A percentile compares a stretch with the other conserved stretches of the same genome.
These are phyloP conservation scores for Euwallacea similis DNA, from an alignment of 1,140 invertebrate genomes.

Conservation along the genomic window DNA sequence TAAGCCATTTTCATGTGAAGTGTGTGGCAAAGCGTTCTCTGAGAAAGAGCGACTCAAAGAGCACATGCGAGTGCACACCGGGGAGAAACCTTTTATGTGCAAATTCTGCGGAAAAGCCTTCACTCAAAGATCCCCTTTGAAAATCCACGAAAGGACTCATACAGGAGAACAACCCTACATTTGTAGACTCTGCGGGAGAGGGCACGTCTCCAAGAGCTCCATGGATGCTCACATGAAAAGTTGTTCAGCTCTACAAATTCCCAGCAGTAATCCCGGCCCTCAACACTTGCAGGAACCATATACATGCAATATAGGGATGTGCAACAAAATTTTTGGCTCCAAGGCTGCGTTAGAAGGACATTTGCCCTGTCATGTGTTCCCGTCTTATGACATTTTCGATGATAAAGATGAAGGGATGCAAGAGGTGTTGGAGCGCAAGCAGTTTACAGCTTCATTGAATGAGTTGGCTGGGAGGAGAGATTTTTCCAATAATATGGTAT, in stretches of 20 bases:
- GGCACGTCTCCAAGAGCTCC: conserved; percentile 63
- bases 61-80: conserved; percentile 60
- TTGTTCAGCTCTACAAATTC: conserved; percentile 37
- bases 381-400: conserved; percentile 1
- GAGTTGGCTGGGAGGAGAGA: conserved; percentile 8
- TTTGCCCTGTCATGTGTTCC: conserved; percentile 56
- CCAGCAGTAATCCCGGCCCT: conserved; percentile 9
- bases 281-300: conserved; percentile 7
- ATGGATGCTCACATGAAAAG: conserved; percentile 58
- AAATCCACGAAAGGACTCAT: conserved; percentile 76
- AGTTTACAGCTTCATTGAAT: conserved; percentile 25
- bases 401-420: conserved; percentile 8
- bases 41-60: conserved; percentile 62
- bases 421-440: conserved; percentile 24
- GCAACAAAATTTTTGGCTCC: conserved; percentile 33
- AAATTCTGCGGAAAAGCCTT: conserved; percentile 61
- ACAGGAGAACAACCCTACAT: conserved; percentile 75
- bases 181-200: conserved; percentile 67
- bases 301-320: conserved; percentile 22
- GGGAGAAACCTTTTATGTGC: conserved; percentile 47
- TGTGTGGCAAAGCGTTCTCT: conserved; percentile 63
- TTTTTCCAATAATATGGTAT: not conserved
- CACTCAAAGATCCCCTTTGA: conserved; percentile 64
- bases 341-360: conserved; percentile 57
- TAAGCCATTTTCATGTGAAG: conserved; percentile 63